Conservation (phyloP, 2,113 vertebrate species). For the Daboia siamensis region DNA sequence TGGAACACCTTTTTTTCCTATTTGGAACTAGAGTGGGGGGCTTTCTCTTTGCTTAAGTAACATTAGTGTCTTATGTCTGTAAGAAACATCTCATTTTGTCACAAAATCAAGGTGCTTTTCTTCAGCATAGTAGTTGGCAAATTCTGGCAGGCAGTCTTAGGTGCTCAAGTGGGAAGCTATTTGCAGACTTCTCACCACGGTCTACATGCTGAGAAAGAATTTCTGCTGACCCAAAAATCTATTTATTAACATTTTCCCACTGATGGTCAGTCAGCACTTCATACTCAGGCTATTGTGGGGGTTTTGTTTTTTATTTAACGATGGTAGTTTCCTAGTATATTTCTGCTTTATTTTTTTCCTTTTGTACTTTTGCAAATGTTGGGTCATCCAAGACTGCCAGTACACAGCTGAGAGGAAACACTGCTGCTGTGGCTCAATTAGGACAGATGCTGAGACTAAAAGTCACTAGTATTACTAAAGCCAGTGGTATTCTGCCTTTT, state of each 20-base stretch:
- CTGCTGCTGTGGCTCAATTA: not conserved
- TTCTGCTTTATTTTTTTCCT: not conserved
- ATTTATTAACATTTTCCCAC: not conserved
- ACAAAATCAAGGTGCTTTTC: not conserved
- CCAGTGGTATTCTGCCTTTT: not conserved
- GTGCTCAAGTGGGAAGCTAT: not conserved
- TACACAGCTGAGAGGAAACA: not conserved
- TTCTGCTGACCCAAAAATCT: not conserved
- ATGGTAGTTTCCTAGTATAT: not conserved
- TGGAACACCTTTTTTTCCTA: not conserved
- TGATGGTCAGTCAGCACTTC: not conserved
- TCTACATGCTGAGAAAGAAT: not conserved
- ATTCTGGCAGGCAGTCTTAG: not conserved
- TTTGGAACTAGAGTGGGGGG: not conserved
- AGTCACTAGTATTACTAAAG: not conserved
- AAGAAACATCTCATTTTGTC: not conserved
- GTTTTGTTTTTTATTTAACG: not conserved
- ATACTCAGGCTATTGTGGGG: not conserved
- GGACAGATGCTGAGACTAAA: not conserved
- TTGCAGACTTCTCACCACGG: not conserved
- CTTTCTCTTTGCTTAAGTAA: not conserved
- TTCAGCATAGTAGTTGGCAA: not conserved
- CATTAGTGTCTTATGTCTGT: not conserved
- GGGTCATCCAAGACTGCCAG: not conserved
- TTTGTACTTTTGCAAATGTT: not conserved